Base-by-base conservation (phyloP, 1,140 invertebrate species). In the Chelonus insularis region DNA sequence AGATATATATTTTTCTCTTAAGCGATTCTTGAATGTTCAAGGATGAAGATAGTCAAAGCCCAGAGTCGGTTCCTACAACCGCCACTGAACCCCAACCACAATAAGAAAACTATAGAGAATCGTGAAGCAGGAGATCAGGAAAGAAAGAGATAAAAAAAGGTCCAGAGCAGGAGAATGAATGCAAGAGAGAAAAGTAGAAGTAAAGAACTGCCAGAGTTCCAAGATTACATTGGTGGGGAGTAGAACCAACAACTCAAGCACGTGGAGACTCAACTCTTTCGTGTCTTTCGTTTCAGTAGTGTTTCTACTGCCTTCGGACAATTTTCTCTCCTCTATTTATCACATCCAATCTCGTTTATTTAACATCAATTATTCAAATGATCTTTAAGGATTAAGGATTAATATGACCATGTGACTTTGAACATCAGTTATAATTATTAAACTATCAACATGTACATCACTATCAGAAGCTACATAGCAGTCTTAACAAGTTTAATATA, bases 231-330 rank as follows among this genome's bases (percentile, higher is more conserved):
- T 67, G 71, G 75, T 77, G 75, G 72, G 72, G 71, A 64, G 60
- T 51, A 60, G 34, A 39, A 67, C 66, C 60, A 63, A 69, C 69
- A 65, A 68, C 64, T 71, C 62, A 72, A 77, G 72, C 77, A 76
- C 73, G 77, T 78, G 76, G 76, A 66, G 66, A 70, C 60, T 52
- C 62, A 63, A 67, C 54, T 45, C 57, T 43, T 72, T 64, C 59
- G 68, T 70, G 63, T 67, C 70, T 72, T 69, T 74, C 68, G 67
- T 76, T 39, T 78, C 71, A 78, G 75, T 76, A 76, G 73, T 75
- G 72, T 64, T 70, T 72, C 68, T 66, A 68, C 71, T 68, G 73
- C 68, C 71, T 71, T 75, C 67, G 63, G 63, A 76, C 68, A 68
- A 74, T 74, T 71, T 75, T 11, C 32, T 39, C 43, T 12, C 29